phyloP scores from a whole-genome alignment of 2,888 invertebrate genomes.

The Gymnocheta viridis region DNA sequence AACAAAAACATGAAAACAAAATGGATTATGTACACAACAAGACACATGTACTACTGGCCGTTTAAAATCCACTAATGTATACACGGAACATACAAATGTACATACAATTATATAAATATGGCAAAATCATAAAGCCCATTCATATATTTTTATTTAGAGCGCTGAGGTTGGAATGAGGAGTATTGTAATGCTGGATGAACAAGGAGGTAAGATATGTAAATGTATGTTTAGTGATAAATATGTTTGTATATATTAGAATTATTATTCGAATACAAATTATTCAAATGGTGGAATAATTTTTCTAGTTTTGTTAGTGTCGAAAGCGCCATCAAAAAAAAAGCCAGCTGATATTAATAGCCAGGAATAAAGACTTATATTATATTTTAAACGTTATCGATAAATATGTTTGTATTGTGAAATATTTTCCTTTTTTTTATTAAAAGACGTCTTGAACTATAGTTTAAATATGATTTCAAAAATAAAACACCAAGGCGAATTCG shows the following conservation, averaged over 20 bases:
- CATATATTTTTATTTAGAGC: constrained; percentile 91
- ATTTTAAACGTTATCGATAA: too few species aligned
- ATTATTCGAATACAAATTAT: too few species aligned
- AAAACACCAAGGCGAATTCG: too few species aligned
- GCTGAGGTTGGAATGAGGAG: constrained; percentile 99
- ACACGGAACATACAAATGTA: constrained; percentile 29
- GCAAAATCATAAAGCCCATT: constrained; percentile 57
- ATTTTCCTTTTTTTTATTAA: too few species aligned
- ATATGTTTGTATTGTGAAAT: too few species aligned
- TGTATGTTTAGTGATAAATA: not conserved
- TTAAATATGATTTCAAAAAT: too few species aligned
- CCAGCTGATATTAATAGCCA: too few species aligned
- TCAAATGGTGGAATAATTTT: too few species aligned
- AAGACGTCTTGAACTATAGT: too few species aligned
- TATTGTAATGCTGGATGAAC: constrained; percentile 99
- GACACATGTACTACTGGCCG: constrained; percentile 46
- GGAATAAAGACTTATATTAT: too few species aligned
- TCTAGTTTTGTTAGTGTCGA: too few species aligned
- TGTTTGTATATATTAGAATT: not conserved
- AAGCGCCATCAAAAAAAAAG: too few species aligned
- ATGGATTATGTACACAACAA: constrained; percentile 34
- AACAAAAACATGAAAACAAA: constrained; percentile 45
- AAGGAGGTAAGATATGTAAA: constrained; percentile 91
- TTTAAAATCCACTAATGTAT: constrained; percentile 30
- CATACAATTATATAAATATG: constrained; percentile 17